Percentiles rank a stretch among this genome's conserved stretches.
phyloP scores from a whole-genome alignment of 2,113 vertebrate genomes.

The Bombycilla garrulus region DNA sequence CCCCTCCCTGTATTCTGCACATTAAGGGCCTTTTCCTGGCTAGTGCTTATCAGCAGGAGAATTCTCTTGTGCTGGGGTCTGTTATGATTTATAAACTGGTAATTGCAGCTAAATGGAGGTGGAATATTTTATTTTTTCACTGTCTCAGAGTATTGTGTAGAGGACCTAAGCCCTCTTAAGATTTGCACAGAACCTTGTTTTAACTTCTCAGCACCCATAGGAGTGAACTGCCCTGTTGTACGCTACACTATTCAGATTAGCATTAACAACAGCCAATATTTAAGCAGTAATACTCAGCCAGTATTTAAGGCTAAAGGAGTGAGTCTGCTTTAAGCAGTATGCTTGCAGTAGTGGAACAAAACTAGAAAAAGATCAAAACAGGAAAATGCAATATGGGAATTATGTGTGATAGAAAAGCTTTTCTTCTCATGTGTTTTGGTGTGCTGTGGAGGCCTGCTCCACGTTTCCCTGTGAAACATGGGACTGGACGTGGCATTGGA shows the following conservation, averaged over 20 bases:
- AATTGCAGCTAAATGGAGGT: neutral
- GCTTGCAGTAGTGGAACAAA: neutral
- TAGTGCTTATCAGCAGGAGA: neutral
- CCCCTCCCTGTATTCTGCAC: neutral
- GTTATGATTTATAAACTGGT: neutral
- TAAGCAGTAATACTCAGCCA: neutral
- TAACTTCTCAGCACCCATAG: neutral
- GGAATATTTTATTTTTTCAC: neutral
- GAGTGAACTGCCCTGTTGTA: neutral
- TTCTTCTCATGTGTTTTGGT: neutral
- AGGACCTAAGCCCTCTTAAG: neutral
- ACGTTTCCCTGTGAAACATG: fast-evolving
- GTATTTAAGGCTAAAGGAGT: neutral
- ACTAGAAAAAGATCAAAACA: neutral
- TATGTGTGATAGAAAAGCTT: neutral
- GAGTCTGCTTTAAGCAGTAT: neutral
- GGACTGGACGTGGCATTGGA: neutral
- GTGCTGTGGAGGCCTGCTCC: neutral
- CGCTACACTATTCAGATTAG: neutral
- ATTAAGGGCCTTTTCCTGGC: neutral
- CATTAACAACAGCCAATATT: neutral
- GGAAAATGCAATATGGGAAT: neutral
- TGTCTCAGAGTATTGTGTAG: neutral
- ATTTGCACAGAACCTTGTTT: neutral
- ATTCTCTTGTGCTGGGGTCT: neutral